Evolutionary conservation across 2,888 invertebrate genomes (phyloP).

Genomic region (Scaptomyza tumidula): DNA sequence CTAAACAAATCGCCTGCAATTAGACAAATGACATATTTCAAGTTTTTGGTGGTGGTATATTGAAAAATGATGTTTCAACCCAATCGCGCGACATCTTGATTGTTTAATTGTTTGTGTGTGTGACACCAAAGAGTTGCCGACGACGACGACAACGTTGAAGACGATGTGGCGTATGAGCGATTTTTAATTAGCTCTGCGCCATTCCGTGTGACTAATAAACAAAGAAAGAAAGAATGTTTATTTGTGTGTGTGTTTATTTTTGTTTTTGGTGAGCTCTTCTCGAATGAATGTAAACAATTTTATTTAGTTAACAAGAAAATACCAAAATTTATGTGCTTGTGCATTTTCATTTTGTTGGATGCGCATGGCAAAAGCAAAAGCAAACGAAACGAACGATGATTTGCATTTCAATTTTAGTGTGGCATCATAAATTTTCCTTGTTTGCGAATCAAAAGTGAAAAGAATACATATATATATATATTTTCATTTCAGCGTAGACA

Average conservation of each 20-base stretch:
- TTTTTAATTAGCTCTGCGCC: conserved; percentile 55
- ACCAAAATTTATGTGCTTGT: conserved; percentile 39
- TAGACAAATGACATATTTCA: conserved; percentile 44
- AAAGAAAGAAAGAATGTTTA: neutral
- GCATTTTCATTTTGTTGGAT: conserved; percentile 20
- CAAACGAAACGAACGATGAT: conserved; percentile 9
- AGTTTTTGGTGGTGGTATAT: neutral
- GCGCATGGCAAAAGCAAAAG: conserved; percentile 14
- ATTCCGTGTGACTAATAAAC: conserved; percentile 42
- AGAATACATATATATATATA: neutral
- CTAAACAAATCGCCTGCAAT: conserved; percentile 60
- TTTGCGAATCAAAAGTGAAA: neutral
- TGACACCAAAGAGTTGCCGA: conserved; percentile 25
- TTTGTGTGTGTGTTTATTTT: conserved; percentile 1
- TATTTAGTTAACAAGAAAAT: conserved; percentile 51
- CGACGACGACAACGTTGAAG: neutral
- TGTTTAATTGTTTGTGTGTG: conserved; percentile 36
- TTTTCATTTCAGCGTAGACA: neutral
- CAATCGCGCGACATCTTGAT: conserved; percentile 20
- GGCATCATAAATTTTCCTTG: conserved; percentile 19
- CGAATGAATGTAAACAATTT: conserved; percentile 51
- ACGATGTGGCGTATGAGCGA: conserved; percentile 47
- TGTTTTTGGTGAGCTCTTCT: conserved; percentile 31
- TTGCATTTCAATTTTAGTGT: conserved; percentile 8
- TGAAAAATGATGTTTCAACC: conserved; percentile 9